Base-by-base conservation (phyloP, 2,888 invertebrate species). In the Drosophila neotestacea region DNA sequence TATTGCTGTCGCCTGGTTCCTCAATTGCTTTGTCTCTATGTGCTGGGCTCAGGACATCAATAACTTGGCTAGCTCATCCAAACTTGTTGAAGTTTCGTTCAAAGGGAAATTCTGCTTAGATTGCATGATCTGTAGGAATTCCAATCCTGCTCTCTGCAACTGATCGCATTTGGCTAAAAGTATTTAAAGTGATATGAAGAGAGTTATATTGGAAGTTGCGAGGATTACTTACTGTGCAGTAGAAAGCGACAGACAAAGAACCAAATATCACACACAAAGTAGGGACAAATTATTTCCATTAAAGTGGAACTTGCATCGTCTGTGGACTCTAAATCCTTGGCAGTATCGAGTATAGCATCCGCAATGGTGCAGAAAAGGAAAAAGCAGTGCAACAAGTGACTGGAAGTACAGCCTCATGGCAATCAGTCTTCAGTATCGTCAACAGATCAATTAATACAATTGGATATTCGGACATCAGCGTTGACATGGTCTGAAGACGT, bases 281-380 rank as follows among this genome's bases (percentile, higher is more conserved):
- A n/a, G n/a, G n/a, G n/a, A n/a, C n/a, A n/a, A n/a, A n/a, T n/a
- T n/a, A n/a, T n/a, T n/a, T n/a, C n/a, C n/a, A n/a, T n/a, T n/a
- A n/a, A n/a, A n/a, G n/a, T n/a, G n/a, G n/a, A n/a, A n/a, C n/a
- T n/a, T n/a, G n/a, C n/a, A n/a, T n/a, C n/a, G n/a, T n/a, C 60
- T 4, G 3, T 39, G 16, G 9, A 16, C 28, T 67, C 42, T 13
- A 64, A 5, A 1, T 32, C 5, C 9, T 42, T 64, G 0, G 78
- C 70, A 0, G 88, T 73, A 11, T 91, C 88, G 3, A 90, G 72
- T 0, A 91, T 74, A 13, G 90, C 77, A 55, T 91, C 83, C 0
- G 88, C 79, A 7, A 91, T 67, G 9, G 60, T 62, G 51, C 89
- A 89, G 62, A 88, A 91, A 11, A 79, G 73, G 38, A 89, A 91